phyloP scores from a whole-genome alignment of 2,888 invertebrate species.

The Heliconius charithonia region DNA sequence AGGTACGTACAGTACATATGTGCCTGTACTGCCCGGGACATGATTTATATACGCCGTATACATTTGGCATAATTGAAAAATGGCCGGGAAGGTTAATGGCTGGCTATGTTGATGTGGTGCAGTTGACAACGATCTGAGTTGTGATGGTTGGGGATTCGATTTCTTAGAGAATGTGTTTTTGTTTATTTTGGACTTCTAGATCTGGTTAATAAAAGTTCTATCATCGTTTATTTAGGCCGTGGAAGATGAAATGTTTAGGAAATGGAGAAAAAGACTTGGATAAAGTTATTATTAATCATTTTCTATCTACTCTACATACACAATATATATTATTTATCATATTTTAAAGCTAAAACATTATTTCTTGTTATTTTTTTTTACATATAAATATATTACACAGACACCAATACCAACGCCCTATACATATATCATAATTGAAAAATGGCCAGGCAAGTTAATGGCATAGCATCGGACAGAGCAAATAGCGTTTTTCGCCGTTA shows the following conservation, averaged over 20 bases:
- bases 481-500: conserved; percentile 65
- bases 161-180: neutral
- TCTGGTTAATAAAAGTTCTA: too few species aligned
- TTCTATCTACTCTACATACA: neutral
- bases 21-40: conserved; percentile 48
- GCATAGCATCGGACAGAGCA: conserved; percentile 65
- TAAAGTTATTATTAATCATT: neutral
- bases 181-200: neutral
- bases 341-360: too few species aligned
- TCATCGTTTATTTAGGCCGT: neutral
- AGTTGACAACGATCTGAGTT: neutral
- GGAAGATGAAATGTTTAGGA: neutral
- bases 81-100: conserved; percentile 70
- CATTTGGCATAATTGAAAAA: conserved; percentile 84
- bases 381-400: neutral
- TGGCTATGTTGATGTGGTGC: neutral
- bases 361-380: neutral
- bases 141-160: neutral
- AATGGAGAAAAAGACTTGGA: neutral
- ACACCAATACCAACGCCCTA: neutral
- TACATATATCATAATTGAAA: conserved; percentile 74
- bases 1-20: conserved; percentile 48
- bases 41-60: conserved; percentile 77
- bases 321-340: too few species aligned
- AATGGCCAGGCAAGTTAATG: conserved; percentile 73